Conservation (phyloP, 2,113 vertebrate species). For the Saiga tatarica region DNA sequence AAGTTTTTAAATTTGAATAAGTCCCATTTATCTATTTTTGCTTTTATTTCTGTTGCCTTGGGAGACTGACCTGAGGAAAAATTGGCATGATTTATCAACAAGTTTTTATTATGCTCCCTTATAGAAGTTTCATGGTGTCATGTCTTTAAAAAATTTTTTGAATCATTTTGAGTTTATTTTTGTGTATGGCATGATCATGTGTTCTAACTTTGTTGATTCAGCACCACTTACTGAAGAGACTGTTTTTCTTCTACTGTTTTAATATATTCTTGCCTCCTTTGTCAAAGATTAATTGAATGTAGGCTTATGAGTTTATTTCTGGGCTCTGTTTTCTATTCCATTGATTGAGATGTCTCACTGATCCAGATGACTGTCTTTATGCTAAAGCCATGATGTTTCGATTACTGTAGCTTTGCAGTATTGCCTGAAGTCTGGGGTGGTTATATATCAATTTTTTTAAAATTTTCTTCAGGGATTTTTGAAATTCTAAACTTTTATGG, state of each 20-base stretch:
- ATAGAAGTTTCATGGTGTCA: not conserved
- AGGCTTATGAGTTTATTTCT: not conserved
- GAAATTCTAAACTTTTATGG: not conserved
- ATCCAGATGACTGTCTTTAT: not conserved
- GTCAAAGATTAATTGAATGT: not conserved
- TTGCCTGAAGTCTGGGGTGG: not conserved
- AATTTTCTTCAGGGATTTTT: not conserved
- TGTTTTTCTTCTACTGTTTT: not conserved
- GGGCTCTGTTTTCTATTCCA: not conserved
- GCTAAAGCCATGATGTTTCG: not conserved
- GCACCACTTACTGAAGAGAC: not conserved
- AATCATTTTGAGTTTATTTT: not conserved
- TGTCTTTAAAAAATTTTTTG: not conserved
- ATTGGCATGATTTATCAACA: not conserved
- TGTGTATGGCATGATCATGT: not conserved
- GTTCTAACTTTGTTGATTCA: not conserved
- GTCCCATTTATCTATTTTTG: not conserved
- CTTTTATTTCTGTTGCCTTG: not conserved
- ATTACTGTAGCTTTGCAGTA: not conserved
- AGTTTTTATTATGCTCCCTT: not conserved
- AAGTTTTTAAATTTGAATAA: not conserved
- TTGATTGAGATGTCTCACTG: not conserved
- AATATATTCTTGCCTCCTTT: not conserved
- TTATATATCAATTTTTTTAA: not conserved
- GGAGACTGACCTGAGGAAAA: not conserved